Evolutionary conservation across 1,140 invertebrate genomes (phyloP), one percentile per base, ranked within the genome.

Genomic region (Drosophila arizonae): DNA sequence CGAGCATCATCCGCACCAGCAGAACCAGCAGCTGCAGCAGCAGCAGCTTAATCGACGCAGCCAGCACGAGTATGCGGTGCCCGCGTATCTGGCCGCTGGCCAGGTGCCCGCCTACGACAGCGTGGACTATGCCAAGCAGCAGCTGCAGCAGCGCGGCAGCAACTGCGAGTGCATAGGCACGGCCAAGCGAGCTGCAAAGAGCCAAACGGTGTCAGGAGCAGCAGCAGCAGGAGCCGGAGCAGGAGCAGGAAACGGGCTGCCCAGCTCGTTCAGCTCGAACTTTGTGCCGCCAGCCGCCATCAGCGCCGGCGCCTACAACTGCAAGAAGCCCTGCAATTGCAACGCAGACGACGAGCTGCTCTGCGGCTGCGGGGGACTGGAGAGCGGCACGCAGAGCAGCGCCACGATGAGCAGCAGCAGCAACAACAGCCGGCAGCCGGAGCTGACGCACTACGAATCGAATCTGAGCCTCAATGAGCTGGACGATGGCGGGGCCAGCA

Each of bases 261-360:
- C 94, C 69, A 90, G 94, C 79, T 93, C 94, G 68, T 93, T 94
- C 74, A 94, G 94, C 92, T 94, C 94, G 64, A 94, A 93, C 60
- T 93, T 95, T 76, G 94, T 95, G 65, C 94, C 95, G 69, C 94
- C 92, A 2, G 21, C 92, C 3, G 21, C 91, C 91, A 48, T 46
- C 2, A 51, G 63, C 93, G 94, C 52, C 93, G 95, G 46, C 92
- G 91, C 91, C 91, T 90, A 92, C 90, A 90, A 87, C 46, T 89
- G 77, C 72, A 90, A 87, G 48, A 84, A 93, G 92, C 78, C 91
- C 39, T 90, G 90, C 74, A 80, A 73, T 33, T 89, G 89, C 72
- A 80, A 84, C 8, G 85, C 77, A 2, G 85, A 80, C 10, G 84
- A 88, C 21, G 80, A 88, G 17, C 65, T 86, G 28, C 75, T 82